phyloP scores from a whole-genome alignment of 2,113 vertebrate species.

The Clarias magur region DNA sequence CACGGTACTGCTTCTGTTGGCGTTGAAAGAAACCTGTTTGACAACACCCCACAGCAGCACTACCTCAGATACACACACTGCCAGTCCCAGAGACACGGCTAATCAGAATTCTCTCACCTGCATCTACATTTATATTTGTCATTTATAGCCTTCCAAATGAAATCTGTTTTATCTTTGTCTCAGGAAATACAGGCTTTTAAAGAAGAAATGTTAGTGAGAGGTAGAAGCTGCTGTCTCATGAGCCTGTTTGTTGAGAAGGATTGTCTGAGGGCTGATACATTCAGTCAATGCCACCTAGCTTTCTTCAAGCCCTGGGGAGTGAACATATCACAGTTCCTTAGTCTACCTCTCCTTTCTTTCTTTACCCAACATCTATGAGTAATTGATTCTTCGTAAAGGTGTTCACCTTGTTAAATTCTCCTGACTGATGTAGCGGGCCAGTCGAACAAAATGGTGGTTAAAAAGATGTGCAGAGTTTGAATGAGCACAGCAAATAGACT shows the following conservation, averaged over 20 bases:
- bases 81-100: constrained; percentile 57
- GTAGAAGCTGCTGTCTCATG: constrained; percentile 50
- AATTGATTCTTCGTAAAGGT: constrained; percentile 80
- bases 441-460: constrained; percentile 23
- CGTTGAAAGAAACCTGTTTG: constrained; percentile 44
- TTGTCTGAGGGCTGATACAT: constrained; percentile 21
- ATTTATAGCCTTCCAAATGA: constrained; percentile 43
- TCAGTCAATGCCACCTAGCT: constrained; percentile 3
- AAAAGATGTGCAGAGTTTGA: constrained; percentile 48
- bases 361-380: constrained; percentile 78
- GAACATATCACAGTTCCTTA: constrained; percentile 78
- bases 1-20: constrained; percentile 58
- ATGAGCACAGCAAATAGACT: constrained; percentile 43
- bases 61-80: constrained; percentile 20
- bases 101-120: constrained; percentile 58
- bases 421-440: constrained; percentile 76
- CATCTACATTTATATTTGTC: constrained; percentile 53
- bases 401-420: constrained; percentile 69
- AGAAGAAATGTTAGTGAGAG: constrained; percentile 32
- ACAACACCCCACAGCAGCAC: constrained; percentile 48
- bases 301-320: constrained; percentile 48
- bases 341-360: constrained; percentile 74
- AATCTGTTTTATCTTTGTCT: constrained; percentile 41
- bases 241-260: constrained; percentile 51
- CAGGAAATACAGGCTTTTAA: constrained; percentile 38